Evolutionary conservation across 2,113 vertebrate genomes (phyloP).

Genomic region (Chloropsis hardwickii): DNA sequence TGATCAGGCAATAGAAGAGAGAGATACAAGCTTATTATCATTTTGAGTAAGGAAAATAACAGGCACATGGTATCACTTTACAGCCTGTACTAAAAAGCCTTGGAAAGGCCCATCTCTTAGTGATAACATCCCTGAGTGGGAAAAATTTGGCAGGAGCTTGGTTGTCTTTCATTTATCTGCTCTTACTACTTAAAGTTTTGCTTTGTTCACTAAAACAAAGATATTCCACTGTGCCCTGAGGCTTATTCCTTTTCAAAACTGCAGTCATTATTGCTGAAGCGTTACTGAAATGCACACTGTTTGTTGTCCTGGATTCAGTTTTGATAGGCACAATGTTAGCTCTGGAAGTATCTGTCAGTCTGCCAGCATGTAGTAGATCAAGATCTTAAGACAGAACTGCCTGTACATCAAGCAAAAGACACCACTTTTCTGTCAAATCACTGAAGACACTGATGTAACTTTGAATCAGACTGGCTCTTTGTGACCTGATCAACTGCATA

Average conservation of each 20-base stretch:
- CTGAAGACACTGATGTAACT: neutral
- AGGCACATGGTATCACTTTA: neutral
- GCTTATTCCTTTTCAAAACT: neutral
- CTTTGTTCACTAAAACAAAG: constrained; percentile 15
- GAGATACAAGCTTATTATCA: neutral
- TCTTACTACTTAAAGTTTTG: neutral
- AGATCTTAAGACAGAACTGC: neutral
- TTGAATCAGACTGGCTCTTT: neutral
- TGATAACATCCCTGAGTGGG: neutral
- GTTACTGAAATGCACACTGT: neutral
- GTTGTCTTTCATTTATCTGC: neutral
- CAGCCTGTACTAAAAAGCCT: neutral
- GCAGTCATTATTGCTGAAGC: neutral
- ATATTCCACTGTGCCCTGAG: neutral
- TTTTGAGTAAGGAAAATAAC: neutral
- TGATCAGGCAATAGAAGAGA: neutral
- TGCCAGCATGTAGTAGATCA: neutral
- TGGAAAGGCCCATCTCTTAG: neutral
- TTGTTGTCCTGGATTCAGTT: neutral
- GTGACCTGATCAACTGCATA: neutral
- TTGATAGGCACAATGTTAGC: neutral
- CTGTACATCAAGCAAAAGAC: neutral
- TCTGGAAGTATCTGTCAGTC: neutral
- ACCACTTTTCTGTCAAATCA: neutral
- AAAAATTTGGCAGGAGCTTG: neutral